These are phyloP conservation scores for Cheirogaleus major DNA, from an alignment of 2,797 vertebrate species.

Conservation along the genomic window DNA sequence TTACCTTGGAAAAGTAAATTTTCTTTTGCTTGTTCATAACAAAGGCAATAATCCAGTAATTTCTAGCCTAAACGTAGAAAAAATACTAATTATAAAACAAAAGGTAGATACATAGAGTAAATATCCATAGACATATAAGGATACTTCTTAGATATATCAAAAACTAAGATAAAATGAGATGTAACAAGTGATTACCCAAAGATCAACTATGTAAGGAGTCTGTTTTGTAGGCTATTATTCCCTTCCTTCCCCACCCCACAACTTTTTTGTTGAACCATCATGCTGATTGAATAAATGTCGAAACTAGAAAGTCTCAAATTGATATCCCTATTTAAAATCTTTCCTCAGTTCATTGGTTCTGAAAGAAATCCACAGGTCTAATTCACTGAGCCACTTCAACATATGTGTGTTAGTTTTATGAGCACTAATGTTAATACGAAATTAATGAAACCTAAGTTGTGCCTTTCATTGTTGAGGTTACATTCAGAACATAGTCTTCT, in stretches of 20 bases:
- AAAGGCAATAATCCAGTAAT: not conserved
- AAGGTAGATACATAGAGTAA: not conserved
- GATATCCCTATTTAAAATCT: not conserved
- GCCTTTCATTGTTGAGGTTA: not conserved
- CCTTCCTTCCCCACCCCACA: not conserved
- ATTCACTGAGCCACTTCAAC: not conserved
- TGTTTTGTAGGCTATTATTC: not conserved
- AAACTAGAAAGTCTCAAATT: not conserved
- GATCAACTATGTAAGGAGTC: not conserved
- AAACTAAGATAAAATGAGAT: not conserved
- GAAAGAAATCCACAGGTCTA: not conserved
- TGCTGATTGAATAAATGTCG: not conserved
- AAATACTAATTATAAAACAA: not conserved
- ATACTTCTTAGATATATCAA: not conserved
- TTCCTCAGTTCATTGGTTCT: not conserved
- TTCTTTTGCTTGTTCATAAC: not conserved
- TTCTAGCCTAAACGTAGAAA: not conserved
- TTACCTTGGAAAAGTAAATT: not conserved
- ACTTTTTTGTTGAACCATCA: not conserved
- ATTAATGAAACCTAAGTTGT: not conserved
- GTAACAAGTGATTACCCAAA: not conserved
- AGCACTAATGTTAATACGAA: not conserved
- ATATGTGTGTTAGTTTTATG: not conserved
- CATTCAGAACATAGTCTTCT: not conserved
- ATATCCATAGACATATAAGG: not conserved